Evolutionary conservation across 2,888 invertebrate genomes (phyloP).

Genomic region (Lasioglossum oenotherae): DNA sequence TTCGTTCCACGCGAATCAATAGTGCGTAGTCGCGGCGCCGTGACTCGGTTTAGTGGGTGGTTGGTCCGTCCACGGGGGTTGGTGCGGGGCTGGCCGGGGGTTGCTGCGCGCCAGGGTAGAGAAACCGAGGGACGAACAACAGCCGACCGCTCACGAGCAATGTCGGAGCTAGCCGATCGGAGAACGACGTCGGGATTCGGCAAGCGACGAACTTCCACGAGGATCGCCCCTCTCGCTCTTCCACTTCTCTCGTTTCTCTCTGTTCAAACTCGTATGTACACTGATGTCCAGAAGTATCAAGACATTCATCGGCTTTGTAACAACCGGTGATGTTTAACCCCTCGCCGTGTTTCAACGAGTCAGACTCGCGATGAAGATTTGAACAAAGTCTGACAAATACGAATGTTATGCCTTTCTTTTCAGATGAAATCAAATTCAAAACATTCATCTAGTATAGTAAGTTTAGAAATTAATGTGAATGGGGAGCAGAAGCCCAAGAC

Average conservation of each 20-base stretch:
- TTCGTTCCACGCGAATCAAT: slow-evolving; percentile 81
- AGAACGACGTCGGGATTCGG: slow-evolving; percentile 64
- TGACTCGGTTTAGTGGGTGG: slow-evolving; percentile 69
- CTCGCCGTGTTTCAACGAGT: no score
- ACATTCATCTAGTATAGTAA: no score
- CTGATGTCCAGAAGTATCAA: neutral
- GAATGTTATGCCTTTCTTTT: no score
- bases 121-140: slow-evolving; percentile 48
- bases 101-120: slow-evolving; percentile 50
- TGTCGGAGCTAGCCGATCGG: slow-evolving; percentile 73
- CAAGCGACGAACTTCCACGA: slow-evolving; percentile 76
- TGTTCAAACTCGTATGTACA: neutral
- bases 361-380: no score
- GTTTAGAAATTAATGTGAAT: no score
- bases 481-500: no score
- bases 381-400: no score
- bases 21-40: slow-evolving; percentile 82
- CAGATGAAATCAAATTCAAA: no score
- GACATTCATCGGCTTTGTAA: neutral
- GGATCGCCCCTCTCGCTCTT: slow-evolving; percentile 50
- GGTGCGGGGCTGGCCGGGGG: slow-evolving; percentile 44
- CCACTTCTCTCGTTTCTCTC: slow-evolving; percentile 14
- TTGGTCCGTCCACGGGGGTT: slow-evolving; percentile 52
- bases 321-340: neutral
- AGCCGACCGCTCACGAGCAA: slow-evolving; percentile 75